phyloP scores from a whole-genome alignment of 2,888 invertebrate species.

The Lottia scabra region DNA sequence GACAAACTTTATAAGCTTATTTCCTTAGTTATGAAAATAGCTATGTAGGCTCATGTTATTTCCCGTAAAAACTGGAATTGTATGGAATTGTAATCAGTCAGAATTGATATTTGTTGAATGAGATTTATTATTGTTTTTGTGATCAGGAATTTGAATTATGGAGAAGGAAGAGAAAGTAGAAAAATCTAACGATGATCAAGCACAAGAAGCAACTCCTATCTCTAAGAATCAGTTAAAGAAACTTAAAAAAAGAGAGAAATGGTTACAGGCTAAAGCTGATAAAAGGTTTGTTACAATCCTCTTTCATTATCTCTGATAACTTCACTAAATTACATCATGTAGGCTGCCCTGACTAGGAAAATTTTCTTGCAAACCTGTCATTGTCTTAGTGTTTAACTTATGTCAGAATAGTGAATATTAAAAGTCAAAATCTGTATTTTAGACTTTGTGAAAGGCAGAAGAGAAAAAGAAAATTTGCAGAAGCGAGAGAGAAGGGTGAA shows the following conservation, averaged over 20 bases:
- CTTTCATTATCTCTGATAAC: neutral
- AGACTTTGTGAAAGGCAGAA: conserved; percentile 77
- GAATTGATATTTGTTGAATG: too few relatives aligned
- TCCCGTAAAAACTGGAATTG: too few relatives aligned
- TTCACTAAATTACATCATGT: too few relatives aligned
- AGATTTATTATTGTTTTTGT: too few relatives aligned
- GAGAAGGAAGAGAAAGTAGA: too few relatives aligned
- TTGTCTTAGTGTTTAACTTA: neutral
- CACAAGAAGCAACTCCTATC: conserved; percentile 27
- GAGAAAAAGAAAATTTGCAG: conserved; percentile 78
- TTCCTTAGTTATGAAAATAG: too few relatives aligned
- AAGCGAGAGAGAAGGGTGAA: conserved; percentile 76
- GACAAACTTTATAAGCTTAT: too few relatives aligned
- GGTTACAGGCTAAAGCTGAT: conserved; percentile 46
- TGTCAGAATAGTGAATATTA: conserved; percentile 63
- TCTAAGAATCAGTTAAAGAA: conserved; percentile 79
- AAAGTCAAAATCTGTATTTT: conserved; percentile 15
- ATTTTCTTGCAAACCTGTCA: neutral
- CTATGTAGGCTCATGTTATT: too few relatives aligned
- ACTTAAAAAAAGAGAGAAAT: conserved; percentile 78
- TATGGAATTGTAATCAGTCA: too few relatives aligned
- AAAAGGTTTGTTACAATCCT: conserved; percentile 43
- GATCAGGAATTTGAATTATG: too few relatives aligned
- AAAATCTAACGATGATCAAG: neutral
- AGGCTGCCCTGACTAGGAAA: too few relatives aligned